These are phyloP conservation scores for Stenotaenia linearis DNA, from an alignment of 2,888 invertebrate species.

Conservation along the genomic window DNA sequence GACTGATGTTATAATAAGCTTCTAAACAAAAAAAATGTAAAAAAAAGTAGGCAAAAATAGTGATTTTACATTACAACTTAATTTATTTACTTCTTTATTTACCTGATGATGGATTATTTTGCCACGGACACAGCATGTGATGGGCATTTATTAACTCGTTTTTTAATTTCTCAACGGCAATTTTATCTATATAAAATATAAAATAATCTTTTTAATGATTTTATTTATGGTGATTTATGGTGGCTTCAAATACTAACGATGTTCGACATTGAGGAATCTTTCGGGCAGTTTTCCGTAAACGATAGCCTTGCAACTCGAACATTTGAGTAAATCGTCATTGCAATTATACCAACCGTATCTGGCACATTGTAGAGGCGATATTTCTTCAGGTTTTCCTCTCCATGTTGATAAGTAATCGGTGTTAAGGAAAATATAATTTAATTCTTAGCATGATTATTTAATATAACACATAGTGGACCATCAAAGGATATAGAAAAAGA, in stretches of 20 bases:
- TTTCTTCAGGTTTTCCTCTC: background rate
- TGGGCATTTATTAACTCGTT: background rate
- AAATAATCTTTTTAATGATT: background rate
- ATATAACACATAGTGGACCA: background rate
- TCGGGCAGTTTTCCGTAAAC: background rate
- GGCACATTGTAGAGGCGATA: background rate
- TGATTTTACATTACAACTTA: background rate
- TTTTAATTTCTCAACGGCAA: background rate
- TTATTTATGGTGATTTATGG: too few relatives aligned
- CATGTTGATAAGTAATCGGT: background rate
- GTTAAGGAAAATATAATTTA: too few relatives aligned
- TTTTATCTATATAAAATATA: background rate
- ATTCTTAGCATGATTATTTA: background rate
- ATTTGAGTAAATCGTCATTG: background rate
- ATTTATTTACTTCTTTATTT: background rate
- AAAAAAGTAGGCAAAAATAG: background rate
- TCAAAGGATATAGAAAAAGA: background rate
- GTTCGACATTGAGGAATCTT: background rate
- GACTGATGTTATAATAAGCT: background rate
- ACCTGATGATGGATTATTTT: background rate
- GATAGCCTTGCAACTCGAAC: background rate
- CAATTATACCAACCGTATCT: background rate
- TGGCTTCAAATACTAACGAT: background rate
- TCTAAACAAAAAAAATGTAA: too few relatives aligned
- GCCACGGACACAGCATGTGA: background rate